phyloP scores from a whole-genome alignment of 2,888 invertebrate species.

The Melinaea marsaeus region DNA sequence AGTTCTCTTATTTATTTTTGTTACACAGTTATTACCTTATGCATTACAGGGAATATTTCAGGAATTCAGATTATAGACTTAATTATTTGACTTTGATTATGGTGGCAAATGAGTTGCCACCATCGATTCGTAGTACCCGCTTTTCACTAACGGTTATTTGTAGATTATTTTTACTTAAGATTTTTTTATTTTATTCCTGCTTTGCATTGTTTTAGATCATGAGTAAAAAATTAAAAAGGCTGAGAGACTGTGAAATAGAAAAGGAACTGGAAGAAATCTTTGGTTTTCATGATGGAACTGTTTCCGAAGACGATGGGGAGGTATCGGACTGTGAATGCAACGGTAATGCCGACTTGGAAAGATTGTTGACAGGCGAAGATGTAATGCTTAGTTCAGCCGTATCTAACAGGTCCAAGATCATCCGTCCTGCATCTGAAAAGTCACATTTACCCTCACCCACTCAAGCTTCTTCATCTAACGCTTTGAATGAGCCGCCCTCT shows the following conservation, averaged over 20 bases:
- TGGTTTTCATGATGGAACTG: constrained; percentile 26
- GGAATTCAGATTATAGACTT: constrained; percentile 7
- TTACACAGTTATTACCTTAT: constrained; percentile 10
- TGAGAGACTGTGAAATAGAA: constrained; percentile 16
- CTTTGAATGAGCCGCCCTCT: no score
- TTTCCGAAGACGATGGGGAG: constrained; percentile 27
- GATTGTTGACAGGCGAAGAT: constrained; percentile 14
- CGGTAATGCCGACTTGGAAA: constrained; percentile 15
- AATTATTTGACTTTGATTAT: constrained; percentile 6
- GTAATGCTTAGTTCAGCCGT: constrained; percentile 15
- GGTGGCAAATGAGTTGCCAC: constrained; percentile 13
- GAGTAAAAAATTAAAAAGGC: constrained; percentile 12
- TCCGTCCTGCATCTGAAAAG: constrained; percentile 12
- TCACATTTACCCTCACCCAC: constrained; percentile 9
- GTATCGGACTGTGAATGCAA: constrained; percentile 22
- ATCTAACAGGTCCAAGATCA: constrained; percentile 13
- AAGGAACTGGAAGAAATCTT: constrained; percentile 25
- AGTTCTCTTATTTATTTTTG: constrained; percentile 12
- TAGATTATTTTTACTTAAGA: constrained; percentile 15
- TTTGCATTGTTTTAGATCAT: constrained; percentile 11
- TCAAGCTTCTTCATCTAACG: no score
- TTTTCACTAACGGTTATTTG: constrained; percentile 15
- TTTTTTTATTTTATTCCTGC: constrained; percentile 12
- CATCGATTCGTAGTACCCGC: constrained; percentile 12
- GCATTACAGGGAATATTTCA: constrained; percentile 4